Evolutionary conservation across 2,797 vertebrate species (phyloP), one percentile per base, ranked within the genome.

Genomic region (Iguana delicatissima): DNA sequence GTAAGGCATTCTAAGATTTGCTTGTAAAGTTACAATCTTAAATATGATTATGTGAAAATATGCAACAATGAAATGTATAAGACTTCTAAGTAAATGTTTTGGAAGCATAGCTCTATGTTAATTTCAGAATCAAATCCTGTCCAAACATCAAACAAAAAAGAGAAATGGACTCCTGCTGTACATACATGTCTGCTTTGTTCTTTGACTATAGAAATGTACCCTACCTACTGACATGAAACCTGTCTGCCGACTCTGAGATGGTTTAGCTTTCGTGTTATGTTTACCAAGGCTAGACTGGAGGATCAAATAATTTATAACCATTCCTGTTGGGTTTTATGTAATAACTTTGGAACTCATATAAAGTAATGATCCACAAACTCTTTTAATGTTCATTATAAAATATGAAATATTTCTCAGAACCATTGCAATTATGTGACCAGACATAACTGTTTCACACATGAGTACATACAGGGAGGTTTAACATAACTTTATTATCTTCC

Each of bases 381-480:
- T 98, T 98, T 98, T 98, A 98, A 98, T 97, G 97, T 98, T 98
- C 98, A 98, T 98, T 98, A 98, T 98, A 98, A 98, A 98, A 97
- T 97, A 97, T 97, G 98, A 98, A 98, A 98, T 98, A 97, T 98
- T 98, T 97, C 97, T 97, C 96, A 96, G 98, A 97, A 97, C 97
- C 97, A 95, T 96, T 93, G 97, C 97, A 97, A 98, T 98, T 97
- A 98, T 98, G 97, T 98, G 98, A 97, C 97, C 98, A 97, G 97
- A 98, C 97, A 97, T 97, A 98, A 98, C 97, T 96, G 97, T 97
- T 98, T 98, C 97, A 98, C 98, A 98, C 97, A 97, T 97, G 97
- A 97, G 97, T 97, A 97, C 97, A 97, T 98, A 96, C 96, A 97
- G 97, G 97, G 96, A 97, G 97, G 97, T 97, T 98, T 97, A 98